Evolutionary conservation across 2,113 vertebrate species (phyloP).

Genomic region (Eira barbara): DNA sequence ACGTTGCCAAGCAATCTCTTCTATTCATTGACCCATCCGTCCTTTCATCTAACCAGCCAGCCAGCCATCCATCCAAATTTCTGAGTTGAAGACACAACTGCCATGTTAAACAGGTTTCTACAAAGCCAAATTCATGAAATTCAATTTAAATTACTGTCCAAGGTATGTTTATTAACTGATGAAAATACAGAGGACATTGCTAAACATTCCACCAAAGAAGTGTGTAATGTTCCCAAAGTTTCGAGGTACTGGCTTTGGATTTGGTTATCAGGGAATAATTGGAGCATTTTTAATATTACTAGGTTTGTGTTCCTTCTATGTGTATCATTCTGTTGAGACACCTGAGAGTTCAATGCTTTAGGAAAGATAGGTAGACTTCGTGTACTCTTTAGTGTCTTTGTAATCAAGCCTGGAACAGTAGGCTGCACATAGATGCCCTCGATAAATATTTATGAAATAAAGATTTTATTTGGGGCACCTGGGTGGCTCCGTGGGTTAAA

Average conservation of each 20-base stretch:
- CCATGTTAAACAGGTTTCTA: not conserved
- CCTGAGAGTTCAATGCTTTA: not conserved
- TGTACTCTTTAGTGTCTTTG: not conserved
- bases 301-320: not conserved
- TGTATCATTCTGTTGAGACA: not conserved
- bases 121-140: slow-evolving; percentile 3
- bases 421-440: not conserved
- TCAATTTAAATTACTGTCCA: not conserved
- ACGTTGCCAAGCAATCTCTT: not conserved
- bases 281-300: not conserved
- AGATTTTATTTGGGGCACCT: not conserved
- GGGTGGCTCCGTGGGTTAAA: too few species aligned
- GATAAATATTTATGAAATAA: not conserved
- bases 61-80: not conserved
- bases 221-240: not conserved
- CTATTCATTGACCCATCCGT: not conserved
- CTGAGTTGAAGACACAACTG: slow-evolving; percentile 23
- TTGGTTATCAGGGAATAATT: slow-evolving; percentile 10
- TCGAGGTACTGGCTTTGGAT: not conserved
- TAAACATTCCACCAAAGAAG: not conserved
- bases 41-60: not conserved
- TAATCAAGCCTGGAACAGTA: not conserved
- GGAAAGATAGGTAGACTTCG: not conserved
- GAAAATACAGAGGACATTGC: not conserved
- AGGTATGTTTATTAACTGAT: not conserved